Evolutionary conservation across 2,113 vertebrate genomes (phyloP), one percentile per base, ranked within the genome.

Genomic region (Forbesichthys papilliferus): DNA sequence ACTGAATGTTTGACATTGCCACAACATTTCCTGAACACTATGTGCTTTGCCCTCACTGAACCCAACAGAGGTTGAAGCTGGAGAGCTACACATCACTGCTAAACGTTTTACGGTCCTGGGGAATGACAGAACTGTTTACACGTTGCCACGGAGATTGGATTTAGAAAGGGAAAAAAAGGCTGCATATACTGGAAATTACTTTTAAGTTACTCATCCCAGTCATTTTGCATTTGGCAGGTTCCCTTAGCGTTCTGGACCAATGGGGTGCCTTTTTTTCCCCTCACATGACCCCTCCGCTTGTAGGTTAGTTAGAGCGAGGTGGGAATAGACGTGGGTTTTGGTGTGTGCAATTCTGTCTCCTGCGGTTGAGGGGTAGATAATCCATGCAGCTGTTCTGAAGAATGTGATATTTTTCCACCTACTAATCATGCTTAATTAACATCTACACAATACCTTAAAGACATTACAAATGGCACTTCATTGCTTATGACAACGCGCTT

Each of bases 101-200:
- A 68, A 67, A 72, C 69, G 67, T 79, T 92, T 91, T 87, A 91
- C 79, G 78, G 76, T 71, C 58, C 66, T 16, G 53, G 69, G 72
- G 68, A 84, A 73, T 82, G 73, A 87, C 79, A 77, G 58, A 75
- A 80, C 76, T 92, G 86, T 93, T 93, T 91, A 82, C 73, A 69
- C 9, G 82, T 90, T 90, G 65, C 82, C 89, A 86, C 42, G 81
- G 90, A 83, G 78, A 91, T 78, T 66, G 74, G 65, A 70, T 65
- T 73, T 75, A 66, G 80, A 83, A 73, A 18, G 74, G 34, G 20
- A 18, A 69, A 70, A 67, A 71, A 68, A 67, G 59, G 13, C 76
- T 58, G 62, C 64, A 81, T 73, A 63, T 82, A 86, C 75, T 90
- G 89, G 86, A 93, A 92, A 91, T 89, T 56, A 91, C 88, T 87